Conservation (phyloP, 2,888 invertebrate species). For the Fragum fragum region DNA sequence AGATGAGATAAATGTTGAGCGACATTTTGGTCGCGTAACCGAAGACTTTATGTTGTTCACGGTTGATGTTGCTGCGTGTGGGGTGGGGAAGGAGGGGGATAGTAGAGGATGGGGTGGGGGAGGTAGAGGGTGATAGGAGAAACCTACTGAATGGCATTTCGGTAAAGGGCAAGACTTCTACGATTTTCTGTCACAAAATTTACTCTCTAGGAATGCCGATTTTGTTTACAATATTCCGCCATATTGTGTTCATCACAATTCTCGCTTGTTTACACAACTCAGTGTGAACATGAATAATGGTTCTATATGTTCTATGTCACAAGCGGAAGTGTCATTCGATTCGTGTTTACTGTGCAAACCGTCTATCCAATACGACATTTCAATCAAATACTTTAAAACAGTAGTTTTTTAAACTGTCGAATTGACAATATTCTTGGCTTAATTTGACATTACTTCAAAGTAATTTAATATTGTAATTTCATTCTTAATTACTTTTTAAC, state of each 20-base stretch:
- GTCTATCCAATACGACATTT: conserved; percentile 6
- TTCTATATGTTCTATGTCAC: conserved; percentile 17
- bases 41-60: too few species aligned
- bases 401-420: neutral
- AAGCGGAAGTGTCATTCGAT: conserved; percentile 6
- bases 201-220: conserved; percentile 1
- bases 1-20: too few species aligned
- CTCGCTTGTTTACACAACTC: conserved; percentile 7
- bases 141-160: neutral
- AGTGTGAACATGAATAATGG: conserved; percentile 14
- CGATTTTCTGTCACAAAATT: conserved; percentile 2
- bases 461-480: too few species aligned
- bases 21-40: too few species aligned
- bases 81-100: too few species aligned
- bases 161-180: neutral
- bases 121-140: too few species aligned
- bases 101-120: too few species aligned
- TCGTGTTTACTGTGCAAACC: conserved; percentile 3
- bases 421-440: too few species aligned
- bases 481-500: too few species aligned
- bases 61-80: too few species aligned
- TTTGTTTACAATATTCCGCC: conserved; percentile 8
- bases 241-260: conserved; percentile 5
- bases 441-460: too few species aligned
- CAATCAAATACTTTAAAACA: neutral